A percentile compares a stretch with the other conserved stretches of the same genome.
phyloP scores from a whole-genome alignment of 1,140 invertebrate species.

The Heliconius hermathena region DNA sequence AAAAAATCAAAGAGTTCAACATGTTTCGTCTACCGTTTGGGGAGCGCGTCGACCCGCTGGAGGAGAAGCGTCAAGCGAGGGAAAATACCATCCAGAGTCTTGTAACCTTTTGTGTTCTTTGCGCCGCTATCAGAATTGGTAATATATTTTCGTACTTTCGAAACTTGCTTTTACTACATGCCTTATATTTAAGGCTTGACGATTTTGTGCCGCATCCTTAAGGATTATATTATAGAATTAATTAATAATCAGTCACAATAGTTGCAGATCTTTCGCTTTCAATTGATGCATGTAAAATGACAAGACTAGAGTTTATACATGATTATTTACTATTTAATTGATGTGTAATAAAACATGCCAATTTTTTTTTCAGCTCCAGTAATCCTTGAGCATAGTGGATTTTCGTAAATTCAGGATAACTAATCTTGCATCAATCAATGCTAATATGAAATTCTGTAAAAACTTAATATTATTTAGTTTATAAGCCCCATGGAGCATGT shows the following conservation, averaged over 20 bases:
- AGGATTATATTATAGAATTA: too few relatives aligned
- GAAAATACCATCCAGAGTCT: slow-evolving; percentile 77
- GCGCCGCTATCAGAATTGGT: slow-evolving; percentile 75
- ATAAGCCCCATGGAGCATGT: not conserved
- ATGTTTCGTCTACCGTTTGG: slow-evolving; percentile 78
- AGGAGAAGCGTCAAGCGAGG: slow-evolving; percentile 76
- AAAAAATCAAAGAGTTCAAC: not conserved
- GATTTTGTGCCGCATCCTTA: too few relatives aligned
- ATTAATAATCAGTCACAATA: too few relatives aligned
- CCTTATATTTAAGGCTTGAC: too few relatives aligned
- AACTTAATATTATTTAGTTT: slow-evolving; percentile 5
- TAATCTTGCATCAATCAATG: not conserved
- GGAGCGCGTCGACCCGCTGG: slow-evolving; percentile 74
- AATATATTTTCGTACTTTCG: slow-evolving; percentile 24
- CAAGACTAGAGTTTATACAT: too few relatives aligned
- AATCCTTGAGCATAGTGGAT: slow-evolving; percentile 61
- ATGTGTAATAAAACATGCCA: not conserved
- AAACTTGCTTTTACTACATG: too few relatives aligned
- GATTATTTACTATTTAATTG: too few relatives aligned
- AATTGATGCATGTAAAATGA: too few relatives aligned
- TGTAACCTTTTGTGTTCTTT: slow-evolving; percentile 73
- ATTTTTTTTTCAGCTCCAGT: slow-evolving; percentile 66
- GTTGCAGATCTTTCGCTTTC: too few relatives aligned
- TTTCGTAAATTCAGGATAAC: slow-evolving; percentile 26
- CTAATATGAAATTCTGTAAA: not conserved